phyloP scores from a whole-genome alignment of 2,888 invertebrate genomes.

The Ichneumoninae sp. region DNA sequence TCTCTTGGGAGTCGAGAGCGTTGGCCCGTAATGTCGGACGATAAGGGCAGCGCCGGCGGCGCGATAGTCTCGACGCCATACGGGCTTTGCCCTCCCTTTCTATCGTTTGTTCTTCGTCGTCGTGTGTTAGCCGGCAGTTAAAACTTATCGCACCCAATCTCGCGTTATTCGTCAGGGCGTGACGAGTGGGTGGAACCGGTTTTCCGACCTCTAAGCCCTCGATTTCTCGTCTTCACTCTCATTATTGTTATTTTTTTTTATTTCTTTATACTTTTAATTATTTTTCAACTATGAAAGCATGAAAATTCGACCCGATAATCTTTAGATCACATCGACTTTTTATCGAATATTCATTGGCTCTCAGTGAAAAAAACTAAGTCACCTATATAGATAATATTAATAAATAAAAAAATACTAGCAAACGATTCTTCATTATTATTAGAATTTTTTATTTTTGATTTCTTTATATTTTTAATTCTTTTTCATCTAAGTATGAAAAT shows the following conservation, averaged over 20 bases:
- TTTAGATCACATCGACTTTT: not conserved
- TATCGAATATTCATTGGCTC: not conserved
- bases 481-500: not conserved
- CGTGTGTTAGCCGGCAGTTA: conserved; percentile 74
- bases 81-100: conserved; percentile 54
- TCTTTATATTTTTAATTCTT: not conserved
- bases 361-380: not conserved
- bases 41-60: conserved; percentile 71
- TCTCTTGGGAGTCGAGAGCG: conserved; percentile 61
- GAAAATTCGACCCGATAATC: not conserved
- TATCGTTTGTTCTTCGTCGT: conserved; percentile 51
- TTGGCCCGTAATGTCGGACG: conserved; percentile 72
- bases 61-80: conserved; percentile 60
- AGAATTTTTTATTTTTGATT: not conserved
- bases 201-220: conserved; percentile 50
- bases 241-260: not conserved
- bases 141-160: conserved; percentile 74
- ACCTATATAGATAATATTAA: not conserved
- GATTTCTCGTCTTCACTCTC: conserved; percentile 53
- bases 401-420: not conserved
- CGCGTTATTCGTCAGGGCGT: conserved; percentile 75
- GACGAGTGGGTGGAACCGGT: conserved; percentile 74
- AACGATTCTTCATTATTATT: conserved; percentile 19
- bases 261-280: not conserved
- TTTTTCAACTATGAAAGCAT: not conserved